Conservation (phyloP, 2,888 invertebrate species). For the Mayetiola destructor region DNA sequence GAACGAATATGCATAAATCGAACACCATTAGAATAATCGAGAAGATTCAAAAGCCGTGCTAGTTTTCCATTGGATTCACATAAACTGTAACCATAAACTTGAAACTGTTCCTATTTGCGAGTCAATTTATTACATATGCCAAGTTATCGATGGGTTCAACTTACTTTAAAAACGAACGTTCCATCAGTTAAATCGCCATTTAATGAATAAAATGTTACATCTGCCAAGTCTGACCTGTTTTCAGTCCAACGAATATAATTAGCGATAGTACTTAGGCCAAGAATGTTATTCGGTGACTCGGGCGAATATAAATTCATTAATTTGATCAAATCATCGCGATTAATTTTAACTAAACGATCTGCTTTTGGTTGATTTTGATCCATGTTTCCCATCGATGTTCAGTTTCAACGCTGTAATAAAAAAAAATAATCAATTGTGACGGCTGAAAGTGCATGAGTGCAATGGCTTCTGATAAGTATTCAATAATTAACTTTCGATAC, state of each 20-base stretch:
- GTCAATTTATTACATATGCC: background rate
- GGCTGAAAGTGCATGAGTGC: too few species aligned
- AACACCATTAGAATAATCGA: background rate
- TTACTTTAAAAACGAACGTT: slow-evolving; percentile 9
- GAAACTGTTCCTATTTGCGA: background rate
- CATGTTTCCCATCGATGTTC: too few species aligned
- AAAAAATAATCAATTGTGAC: too few species aligned
- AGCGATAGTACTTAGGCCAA: background rate
- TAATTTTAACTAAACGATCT: background rate
- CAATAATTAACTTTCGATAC: too few species aligned
- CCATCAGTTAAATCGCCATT: slow-evolving; percentile 13
- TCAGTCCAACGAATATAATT: slow-evolving; percentile 9
- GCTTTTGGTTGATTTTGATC: too few species aligned
- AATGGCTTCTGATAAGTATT: too few species aligned
- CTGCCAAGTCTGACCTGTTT: background rate
- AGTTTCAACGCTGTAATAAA: too few species aligned
- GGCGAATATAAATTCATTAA: background rate
- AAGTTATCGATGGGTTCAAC: background rate
- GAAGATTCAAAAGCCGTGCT: background rate
- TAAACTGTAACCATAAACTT: background rate
- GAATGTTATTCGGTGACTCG: background rate
- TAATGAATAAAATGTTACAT: slow-evolving; percentile 1
- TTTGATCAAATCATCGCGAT: background rate
- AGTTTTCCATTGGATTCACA: background rate
- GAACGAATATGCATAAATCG: background rate